Conservation (phyloP, 2,888 invertebrate species). For the Catocala sponsa region DNA sequence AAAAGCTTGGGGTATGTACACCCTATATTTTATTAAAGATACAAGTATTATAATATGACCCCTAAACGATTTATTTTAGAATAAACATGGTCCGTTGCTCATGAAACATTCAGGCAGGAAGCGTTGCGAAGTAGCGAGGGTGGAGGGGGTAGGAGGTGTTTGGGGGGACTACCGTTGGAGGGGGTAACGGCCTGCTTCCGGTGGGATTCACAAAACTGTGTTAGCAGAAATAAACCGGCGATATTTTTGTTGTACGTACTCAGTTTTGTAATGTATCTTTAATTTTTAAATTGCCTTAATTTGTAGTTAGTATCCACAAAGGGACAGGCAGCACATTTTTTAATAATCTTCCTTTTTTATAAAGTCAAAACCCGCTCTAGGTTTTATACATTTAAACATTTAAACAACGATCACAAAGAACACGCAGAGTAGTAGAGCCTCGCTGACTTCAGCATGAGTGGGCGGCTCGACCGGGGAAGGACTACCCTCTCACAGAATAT, state of each 20-base stretch:
- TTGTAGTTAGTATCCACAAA: too few species aligned
- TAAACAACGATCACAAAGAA: too few species aligned
- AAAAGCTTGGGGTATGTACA: neutral
- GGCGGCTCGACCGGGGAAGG: too few species aligned
- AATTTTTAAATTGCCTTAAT: too few species aligned
- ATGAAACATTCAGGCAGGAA: constrained; percentile 59
- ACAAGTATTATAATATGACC: neutral
- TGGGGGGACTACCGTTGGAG: constrained; percentile 6
- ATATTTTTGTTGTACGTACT: neutral
- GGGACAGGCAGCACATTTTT: too few species aligned
- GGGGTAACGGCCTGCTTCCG: constrained; percentile 41
- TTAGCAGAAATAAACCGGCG: constrained; percentile 25
- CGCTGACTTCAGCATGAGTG: too few species aligned
- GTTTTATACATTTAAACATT: too few species aligned
- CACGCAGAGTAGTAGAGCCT: too few species aligned
- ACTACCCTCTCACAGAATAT: too few species aligned
- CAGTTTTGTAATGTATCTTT: too few species aligned
- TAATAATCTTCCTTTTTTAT: too few species aligned
- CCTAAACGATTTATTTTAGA: constrained; percentile 9
- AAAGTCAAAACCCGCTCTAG: too few species aligned
- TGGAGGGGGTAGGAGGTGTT: constrained; percentile 19
- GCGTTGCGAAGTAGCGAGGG: constrained; percentile 1
- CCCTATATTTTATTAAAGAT: neutral
- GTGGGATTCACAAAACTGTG: constrained; percentile 44
- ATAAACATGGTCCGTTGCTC: constrained; percentile 8